Percentiles rank a stretch among this genome's conserved stretches.
Evolutionary conservation across 2,113 vertebrate species (phyloP).

Genomic region (Trematocara zebra): DNA sequence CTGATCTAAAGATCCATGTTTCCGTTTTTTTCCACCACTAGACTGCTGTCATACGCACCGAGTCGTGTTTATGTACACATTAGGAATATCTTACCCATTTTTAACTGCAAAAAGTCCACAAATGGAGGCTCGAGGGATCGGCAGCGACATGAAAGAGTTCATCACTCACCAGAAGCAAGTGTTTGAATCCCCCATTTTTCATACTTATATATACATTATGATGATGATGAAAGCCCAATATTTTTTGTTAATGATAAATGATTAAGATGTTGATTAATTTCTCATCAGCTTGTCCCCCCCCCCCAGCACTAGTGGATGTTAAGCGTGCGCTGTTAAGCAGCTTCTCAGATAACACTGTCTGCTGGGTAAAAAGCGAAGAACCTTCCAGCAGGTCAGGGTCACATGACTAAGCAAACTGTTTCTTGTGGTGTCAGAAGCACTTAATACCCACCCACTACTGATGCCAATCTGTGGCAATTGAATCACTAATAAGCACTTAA

Average conservation of each 20-base stretch:
- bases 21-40: neutral
- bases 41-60: neutral
- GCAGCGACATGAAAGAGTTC: neutral
- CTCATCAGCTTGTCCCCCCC: neutral
- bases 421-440: conserved; percentile 18
- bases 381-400: conserved; percentile 4
- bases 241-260: neutral
- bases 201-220: neutral
- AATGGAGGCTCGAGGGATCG: neutral
- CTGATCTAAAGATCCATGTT: neutral
- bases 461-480: conserved; percentile 27
- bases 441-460: conserved; percentile 19
- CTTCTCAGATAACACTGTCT: neutral
- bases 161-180: neutral
- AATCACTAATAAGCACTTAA: conserved; percentile 45
- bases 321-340: neutral
- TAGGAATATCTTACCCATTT: neutral
- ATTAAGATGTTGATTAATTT: neutral
- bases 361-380: neutral
- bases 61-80: neutral
- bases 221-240: neutral
- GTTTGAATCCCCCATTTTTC: neutral
- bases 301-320: neutral
- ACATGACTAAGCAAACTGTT: neutral
- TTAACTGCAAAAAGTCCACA: neutral